phyloP scores from a whole-genome alignment of 2,113 vertebrate genomes.

The Noturus placidus region DNA sequence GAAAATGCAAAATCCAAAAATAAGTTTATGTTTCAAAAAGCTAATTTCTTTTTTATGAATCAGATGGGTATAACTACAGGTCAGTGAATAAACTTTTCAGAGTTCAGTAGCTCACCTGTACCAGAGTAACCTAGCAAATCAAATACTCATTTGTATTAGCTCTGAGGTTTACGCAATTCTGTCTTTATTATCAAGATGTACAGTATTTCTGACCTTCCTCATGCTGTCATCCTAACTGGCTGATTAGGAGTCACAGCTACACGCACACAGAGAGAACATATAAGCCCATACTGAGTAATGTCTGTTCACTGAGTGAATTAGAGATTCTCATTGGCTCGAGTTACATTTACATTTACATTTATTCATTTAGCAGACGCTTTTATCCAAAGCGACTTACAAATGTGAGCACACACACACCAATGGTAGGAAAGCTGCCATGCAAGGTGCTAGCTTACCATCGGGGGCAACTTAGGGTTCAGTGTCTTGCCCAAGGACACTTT shows the following conservation, averaged over 20 bases:
- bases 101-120: not conserved
- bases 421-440: too few relatives aligned
- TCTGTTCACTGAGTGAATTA: constrained; percentile 1
- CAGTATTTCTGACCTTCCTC: not conserved
- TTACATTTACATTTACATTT: too few relatives aligned
- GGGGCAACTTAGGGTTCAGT: too few relatives aligned
- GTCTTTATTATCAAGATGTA: constrained; percentile 6
- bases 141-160: not conserved
- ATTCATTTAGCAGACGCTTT: too few relatives aligned
- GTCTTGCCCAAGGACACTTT: too few relatives aligned
- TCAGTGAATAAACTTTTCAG: not conserved
- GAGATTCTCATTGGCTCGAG: not conserved
- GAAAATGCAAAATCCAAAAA: not conserved
- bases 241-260: constrained; percentile 48
- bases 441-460: too few relatives aligned
- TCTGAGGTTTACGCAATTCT: not conserved
- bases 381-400: too few relatives aligned
- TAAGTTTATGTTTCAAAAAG: not conserved
- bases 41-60: not conserved
- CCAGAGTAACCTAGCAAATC: not conserved
- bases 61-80: not conserved
- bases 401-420: too few relatives aligned
- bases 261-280: not conserved
- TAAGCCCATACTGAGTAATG: constrained; percentile 17
- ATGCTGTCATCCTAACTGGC: constrained; percentile 45